Percentiles rank a stretch among this genome's conserved stretches.
These are phyloP conservation scores for Atrina japonica DNA, from an alignment of 2,888 invertebrate species.

Conservation along the genomic window DNA sequence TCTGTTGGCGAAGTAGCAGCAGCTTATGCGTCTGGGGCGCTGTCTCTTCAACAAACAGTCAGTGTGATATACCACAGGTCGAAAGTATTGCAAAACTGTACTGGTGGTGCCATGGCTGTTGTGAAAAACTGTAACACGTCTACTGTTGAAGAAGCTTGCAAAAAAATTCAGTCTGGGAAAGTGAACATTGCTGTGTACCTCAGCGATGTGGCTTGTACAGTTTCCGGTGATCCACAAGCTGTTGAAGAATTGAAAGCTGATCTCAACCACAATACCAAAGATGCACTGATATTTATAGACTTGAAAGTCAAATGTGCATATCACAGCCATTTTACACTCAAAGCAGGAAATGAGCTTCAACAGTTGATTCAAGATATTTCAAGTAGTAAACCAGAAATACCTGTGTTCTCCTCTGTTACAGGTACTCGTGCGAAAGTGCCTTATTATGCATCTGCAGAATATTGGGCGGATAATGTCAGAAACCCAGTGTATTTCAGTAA, in stretches of 20 bases:
- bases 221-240: constrained; percentile 55
- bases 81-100: constrained; percentile 33
- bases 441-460: background rate
- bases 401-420: constrained; percentile 33
- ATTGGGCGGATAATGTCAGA: constrained; percentile 33
- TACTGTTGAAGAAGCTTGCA: constrained; percentile 17
- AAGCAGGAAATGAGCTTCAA: constrained; percentile 46
- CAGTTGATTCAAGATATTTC: constrained; percentile 17
- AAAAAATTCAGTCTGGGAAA: background rate
- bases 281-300: constrained; percentile 37
- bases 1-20: constrained; percentile 67
- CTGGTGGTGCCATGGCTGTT: constrained; percentile 59
- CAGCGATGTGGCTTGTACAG: constrained; percentile 51
- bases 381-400: background rate
- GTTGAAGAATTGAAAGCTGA: constrained; percentile 46
- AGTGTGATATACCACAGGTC: constrained; percentile 57
- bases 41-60: constrained; percentile 55
- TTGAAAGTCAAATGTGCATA: constrained; percentile 64
- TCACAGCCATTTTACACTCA: constrained; percentile 62
- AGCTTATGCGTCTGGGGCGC: constrained; percentile 52
- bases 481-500: constrained; percentile 26
- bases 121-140: constrained; percentile 37
- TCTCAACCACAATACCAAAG: constrained; percentile 14
- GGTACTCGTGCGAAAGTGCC: background rate
- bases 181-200: constrained; percentile 55